Percentiles rank a stretch among this genome's conserved stretches.
Evolutionary conservation across 1,140 invertebrate species (phyloP).

Genomic region (Bombus confusus): DNA sequence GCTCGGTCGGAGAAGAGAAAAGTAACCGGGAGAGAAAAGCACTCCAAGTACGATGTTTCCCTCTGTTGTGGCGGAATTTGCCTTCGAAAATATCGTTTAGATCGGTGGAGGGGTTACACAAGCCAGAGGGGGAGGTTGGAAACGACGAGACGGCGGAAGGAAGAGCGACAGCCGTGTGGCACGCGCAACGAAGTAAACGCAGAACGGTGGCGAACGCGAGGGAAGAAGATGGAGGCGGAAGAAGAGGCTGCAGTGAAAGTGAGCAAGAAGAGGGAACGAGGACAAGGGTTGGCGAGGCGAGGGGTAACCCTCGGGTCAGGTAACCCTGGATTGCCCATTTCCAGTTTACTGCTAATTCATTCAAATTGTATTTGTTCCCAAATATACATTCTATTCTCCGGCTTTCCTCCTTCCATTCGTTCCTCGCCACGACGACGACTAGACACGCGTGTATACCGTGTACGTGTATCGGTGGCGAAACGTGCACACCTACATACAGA

Average conservation of each 20-base stretch:
- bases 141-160: conserved; percentile 23
- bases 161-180: background rate
- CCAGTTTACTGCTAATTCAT: conserved; percentile 80
- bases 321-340: conserved; percentile 73
- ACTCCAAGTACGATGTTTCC: conserved; percentile 64
- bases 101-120: conserved; percentile 31
- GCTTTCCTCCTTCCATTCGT: conserved; percentile 42
- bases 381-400: conserved; percentile 72
- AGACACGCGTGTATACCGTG: background rate
- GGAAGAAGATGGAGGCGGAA: background rate
- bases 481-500: background rate
- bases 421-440: background rate
- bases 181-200: background rate
- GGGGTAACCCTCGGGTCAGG: conserved; percentile 58
- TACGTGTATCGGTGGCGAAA: background rate
- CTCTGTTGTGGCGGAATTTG: conserved; percentile 61
- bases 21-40: conserved; percentile 46
- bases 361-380: conserved; percentile 80
- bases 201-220: background rate
- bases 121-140: background rate
- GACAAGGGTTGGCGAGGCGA: background rate
- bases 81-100: conserved; percentile 68
- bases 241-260: conserved; percentile 33
- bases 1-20: conserved; percentile 4
- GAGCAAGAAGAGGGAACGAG: background rate